A percentile compares a stretch with the other conserved stretches of the same genome.
Evolutionary conservation across 2,113 vertebrate species (phyloP).

Genomic region (Indicator indicator): DNA sequence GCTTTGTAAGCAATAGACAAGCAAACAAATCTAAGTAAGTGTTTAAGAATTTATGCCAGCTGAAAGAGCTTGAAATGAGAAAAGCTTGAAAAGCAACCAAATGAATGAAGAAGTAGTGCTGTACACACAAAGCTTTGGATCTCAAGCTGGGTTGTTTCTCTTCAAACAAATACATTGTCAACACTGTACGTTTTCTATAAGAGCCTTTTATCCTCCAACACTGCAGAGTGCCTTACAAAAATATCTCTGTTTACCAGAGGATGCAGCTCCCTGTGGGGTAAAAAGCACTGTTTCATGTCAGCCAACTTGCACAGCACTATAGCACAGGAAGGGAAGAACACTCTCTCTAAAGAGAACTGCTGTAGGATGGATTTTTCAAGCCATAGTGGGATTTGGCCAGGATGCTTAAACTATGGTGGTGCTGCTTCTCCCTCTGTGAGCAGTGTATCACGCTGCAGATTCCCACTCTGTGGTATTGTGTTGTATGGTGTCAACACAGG

Average conservation of each 20-base stretch:
- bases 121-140: constrained; percentile 27
- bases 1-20: constrained; percentile 9
- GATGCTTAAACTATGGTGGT: background rate
- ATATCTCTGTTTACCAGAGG: background rate
- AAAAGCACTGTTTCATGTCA: background rate
- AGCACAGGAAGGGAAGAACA: background rate
- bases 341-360: background rate
- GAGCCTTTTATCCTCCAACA: constrained; percentile 30
- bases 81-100: constrained; percentile 53
- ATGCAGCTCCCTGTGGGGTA: background rate
- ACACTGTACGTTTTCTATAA: constrained; percentile 39
- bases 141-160: constrained; percentile 46
- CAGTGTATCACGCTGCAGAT: background rate
- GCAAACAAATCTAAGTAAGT: constrained; percentile 47
- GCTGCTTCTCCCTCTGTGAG: background rate
- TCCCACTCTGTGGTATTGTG: background rate
- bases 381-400: background rate
- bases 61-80: constrained; percentile 40
- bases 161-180: constrained; percentile 48
- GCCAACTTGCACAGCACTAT: background rate
- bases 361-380: background rate
- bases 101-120: constrained; percentile 30
- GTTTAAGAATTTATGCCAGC: constrained; percentile 42
- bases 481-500: background rate
- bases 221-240: constrained; percentile 15